A percentile compares a stretch with the other conserved stretches of the same genome.
Evolutionary conservation across 1,140 invertebrate species (phyloP).

Genomic region (Hyposmocoma kahamanoa): DNA sequence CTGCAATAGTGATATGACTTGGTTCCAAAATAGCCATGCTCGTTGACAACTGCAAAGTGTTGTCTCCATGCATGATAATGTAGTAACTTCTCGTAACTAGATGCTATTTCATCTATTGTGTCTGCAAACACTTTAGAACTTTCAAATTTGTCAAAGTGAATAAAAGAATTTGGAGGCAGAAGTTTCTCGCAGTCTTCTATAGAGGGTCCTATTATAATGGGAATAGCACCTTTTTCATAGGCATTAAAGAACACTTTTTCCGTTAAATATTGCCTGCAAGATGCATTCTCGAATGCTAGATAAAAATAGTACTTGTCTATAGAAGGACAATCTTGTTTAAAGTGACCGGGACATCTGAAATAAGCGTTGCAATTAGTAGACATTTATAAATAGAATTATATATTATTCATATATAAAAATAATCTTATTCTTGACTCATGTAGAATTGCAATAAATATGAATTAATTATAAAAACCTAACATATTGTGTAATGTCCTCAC

Average conservation of each 20-base stretch:
- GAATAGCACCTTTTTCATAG: conserved; percentile 78
- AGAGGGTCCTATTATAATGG: conserved; percentile 79
- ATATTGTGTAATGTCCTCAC: background rate
- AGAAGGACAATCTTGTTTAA: conserved; percentile 72
- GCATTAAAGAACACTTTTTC: conserved; percentile 82
- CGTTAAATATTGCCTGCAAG: conserved; percentile 81
- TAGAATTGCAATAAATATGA: background rate
- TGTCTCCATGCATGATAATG: conserved; percentile 82
- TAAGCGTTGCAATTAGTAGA: background rate
- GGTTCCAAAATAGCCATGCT: conserved; percentile 82
- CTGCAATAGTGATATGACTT: conserved; percentile 85
- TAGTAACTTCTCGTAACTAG: conserved; percentile 24
- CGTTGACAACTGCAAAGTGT: conserved; percentile 79
- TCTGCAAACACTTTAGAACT: conserved; percentile 76
- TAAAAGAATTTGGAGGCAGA: conserved; percentile 79
- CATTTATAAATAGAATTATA: background rate
- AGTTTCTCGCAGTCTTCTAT: conserved; percentile 67
- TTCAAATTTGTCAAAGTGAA: conserved; percentile 84
- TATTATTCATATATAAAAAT: conserved; percentile 8
- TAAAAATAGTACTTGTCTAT: conserved; percentile 82
- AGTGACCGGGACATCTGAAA: conserved; percentile 78
- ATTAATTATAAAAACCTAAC: background rate
- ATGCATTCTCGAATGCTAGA: conserved; percentile 84
- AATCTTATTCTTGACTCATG: background rate
- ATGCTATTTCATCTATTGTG: conserved; percentile 69